These are phyloP conservation scores for Zapus hudsonius DNA, from an alignment of 2,113 vertebrate genomes.

Conservation along the genomic window DNA sequence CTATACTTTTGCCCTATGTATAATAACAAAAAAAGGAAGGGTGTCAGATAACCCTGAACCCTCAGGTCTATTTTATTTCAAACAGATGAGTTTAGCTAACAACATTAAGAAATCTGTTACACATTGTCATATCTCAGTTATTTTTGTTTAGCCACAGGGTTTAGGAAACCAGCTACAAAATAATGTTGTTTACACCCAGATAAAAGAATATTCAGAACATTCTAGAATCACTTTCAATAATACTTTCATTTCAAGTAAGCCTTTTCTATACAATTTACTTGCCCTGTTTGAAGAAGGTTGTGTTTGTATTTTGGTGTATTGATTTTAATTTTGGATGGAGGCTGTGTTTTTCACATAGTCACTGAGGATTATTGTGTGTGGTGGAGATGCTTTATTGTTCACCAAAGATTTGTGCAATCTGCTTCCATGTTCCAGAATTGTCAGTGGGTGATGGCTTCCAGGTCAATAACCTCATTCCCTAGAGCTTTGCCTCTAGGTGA, in stretches of 20 bases:
- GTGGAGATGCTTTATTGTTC: not conserved
- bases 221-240: not conserved
- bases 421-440: not conserved
- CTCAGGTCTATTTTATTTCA: conserved; percentile 24
- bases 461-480: not conserved
- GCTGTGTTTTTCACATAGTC: not conserved
- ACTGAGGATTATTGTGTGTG: not conserved
- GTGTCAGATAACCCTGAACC: not conserved
- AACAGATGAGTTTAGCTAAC: not conserved
- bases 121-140: not conserved
- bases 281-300: not conserved
- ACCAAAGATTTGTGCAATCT: not conserved
- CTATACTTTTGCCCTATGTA: not conserved
- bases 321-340: not conserved
- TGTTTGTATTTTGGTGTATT: not conserved
- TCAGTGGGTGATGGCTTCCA: not conserved
- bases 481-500: not conserved
- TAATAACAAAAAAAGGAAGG: conserved; percentile 1
- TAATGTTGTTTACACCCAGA: not conserved
- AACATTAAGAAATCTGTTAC: not conserved
- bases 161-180: not conserved
- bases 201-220: not conserved
- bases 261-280: not conserved
- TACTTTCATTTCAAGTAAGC: not conserved
- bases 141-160: not conserved